Evolutionary conservation across 2,113 vertebrate species (phyloP), one percentile per base, ranked within the genome.

Genomic region (Takifugu bimaculatus): DNA sequence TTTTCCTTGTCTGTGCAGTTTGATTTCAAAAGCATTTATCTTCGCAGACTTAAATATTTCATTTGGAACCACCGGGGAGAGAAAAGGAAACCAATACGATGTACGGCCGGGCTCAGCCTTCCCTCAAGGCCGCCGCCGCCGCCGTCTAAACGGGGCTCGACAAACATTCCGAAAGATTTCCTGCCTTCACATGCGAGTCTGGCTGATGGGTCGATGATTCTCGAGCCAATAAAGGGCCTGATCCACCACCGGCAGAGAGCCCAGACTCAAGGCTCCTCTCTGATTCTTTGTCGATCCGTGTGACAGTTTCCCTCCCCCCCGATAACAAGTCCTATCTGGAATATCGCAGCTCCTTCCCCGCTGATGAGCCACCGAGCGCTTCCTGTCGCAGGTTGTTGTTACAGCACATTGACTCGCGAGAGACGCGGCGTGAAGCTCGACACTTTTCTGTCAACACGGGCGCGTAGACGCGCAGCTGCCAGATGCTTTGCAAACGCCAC

Each of bases 1-100:
- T 58, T 39, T 39, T 39, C 11, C 11, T 1, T 20, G 20, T 20
- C 20, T 20, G 20, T 20, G 20, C 20, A 20, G 0, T 39, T 39
- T 9, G 7, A 11, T 39, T 39, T 39, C 11, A 1, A 1, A 39
- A 39, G 35, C 35, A 11, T 39, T 39, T 10, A 10, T 39, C 35
- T 39, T 39, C 35, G 11, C 35, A 39, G 35, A 10, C 35, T 70
- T 77, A 54, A 78, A 81, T 83, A 72, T 84, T 85, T 84, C 39
- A 82, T 81, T 79, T 65, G 72, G 20, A 69, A 28, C 42, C 52
- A 57, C 50, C 12, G 50, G 50, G 66, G 52, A 50, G 59, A 54
- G 52, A 70, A 73, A 52, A 74, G 57, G 76, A 77, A 65, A 27
- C 13, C 6, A 26, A 49, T 53, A 57, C 53, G 44, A 25, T 25